A percentile compares a stretch with the other conserved stretches of the same genome.
phyloP scores from a whole-genome alignment of 2,797 vertebrate species.

The Acipenser oxyrinchus region DNA sequence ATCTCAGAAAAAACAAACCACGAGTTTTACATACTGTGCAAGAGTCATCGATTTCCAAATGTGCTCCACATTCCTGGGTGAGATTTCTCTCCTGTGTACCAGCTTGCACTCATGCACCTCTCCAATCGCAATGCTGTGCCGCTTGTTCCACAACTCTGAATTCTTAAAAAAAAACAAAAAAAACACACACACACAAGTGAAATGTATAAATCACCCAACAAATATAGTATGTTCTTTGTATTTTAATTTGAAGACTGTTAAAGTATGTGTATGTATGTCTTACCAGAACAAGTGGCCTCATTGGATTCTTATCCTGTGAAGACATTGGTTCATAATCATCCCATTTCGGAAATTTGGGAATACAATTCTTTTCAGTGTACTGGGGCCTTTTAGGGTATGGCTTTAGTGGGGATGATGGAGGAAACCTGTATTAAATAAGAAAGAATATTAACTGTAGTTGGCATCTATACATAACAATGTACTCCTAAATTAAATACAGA shows the following conservation, averaged over 20 bases:
- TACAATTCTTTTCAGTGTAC: slow-evolving; percentile 44
- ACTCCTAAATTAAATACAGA: too few relatives aligned
- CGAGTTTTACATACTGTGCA: slow-evolving; percentile 44
- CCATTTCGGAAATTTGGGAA: slow-evolving; percentile 80
- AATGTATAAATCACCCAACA: not conserved
- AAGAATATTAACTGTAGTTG: too few relatives aligned
- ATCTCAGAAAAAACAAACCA: too few relatives aligned
- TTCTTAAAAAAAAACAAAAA: slow-evolving; percentile 42
- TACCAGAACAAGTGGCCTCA: slow-evolving; percentile 63
- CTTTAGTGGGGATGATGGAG: slow-evolving; percentile 79
- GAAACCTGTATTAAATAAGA: slow-evolving; percentile 57
- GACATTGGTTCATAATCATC: slow-evolving; percentile 58
- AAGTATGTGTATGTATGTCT: slow-evolving; percentile 19
- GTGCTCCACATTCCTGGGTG: slow-evolving; percentile 72
- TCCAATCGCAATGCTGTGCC: slow-evolving; percentile 90
- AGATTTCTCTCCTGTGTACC: slow-evolving; percentile 69
- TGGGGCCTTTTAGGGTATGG: slow-evolving; percentile 68
- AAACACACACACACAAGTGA: not conserved
- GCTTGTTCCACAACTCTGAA: slow-evolving; percentile 82
- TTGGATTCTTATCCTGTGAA: slow-evolving; percentile 58
- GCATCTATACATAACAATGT: too few relatives aligned
- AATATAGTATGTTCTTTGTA: too few relatives aligned
- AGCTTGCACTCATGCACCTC: slow-evolving; percentile 81
- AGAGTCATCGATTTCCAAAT: slow-evolving; percentile 86
- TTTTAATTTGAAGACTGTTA: not conserved